Conservation (phyloP, 2,113 vertebrate species). For the Setophaga kirtlandii region DNA sequence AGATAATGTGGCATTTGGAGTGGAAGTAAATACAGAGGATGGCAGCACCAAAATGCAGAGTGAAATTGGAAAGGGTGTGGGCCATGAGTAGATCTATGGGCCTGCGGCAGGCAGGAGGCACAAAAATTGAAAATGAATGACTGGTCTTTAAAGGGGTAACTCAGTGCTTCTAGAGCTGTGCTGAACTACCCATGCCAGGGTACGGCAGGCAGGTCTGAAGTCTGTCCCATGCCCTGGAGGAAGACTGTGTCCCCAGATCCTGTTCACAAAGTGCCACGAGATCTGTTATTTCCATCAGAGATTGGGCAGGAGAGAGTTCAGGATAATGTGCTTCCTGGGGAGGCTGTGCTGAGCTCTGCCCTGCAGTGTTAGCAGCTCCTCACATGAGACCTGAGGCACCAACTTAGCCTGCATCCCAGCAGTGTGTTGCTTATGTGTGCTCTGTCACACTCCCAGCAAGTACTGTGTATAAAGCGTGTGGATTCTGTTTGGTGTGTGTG, state of each 20-base stretch:
- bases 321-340: neutral
- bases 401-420: neutral
- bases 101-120: neutral
- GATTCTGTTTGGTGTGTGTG: neutral
- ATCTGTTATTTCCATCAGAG: constrained; percentile 39
- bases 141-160: neutral
- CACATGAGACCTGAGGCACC: neutral
- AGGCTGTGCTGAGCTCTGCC: neutral
- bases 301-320: neutral
- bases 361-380: neutral
- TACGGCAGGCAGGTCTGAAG: neutral
- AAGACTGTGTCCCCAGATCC: neutral
- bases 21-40: neutral
- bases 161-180: neutral
- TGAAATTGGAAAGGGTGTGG: neutral
- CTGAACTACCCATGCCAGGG: neutral
- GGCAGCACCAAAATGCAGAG: neutral
- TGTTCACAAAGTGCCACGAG: constrained; percentile 11
- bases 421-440: rapidly evolving
- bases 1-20: neutral
- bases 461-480: rapidly evolving
- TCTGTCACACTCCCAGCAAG: neutral
- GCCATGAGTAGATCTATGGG: neutral
- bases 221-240: neutral
- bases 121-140: neutral